phyloP scores from a whole-genome alignment of 2,888 invertebrate species.

The Cheilosia urbana region DNA sequence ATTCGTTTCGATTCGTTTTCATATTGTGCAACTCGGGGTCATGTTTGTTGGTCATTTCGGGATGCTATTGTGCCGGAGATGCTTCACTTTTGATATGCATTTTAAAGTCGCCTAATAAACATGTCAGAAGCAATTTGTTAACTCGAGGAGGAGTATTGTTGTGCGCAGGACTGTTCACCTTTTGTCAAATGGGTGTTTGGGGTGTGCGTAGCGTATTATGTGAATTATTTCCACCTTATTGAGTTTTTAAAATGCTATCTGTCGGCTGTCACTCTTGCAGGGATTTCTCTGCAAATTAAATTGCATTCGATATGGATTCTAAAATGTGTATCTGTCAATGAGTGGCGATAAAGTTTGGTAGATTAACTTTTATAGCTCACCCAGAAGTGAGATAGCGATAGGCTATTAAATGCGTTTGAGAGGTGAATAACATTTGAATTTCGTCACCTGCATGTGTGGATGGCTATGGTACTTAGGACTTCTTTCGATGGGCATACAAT shows the following conservation, averaged over 20 bases:
- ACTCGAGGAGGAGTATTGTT: conserved; percentile 39
- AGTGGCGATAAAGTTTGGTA: conserved; percentile 58
- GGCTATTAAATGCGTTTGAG: too few species aligned
- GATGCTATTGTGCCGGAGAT: conserved; percentile 17
- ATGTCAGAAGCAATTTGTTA: conserved; percentile 69
- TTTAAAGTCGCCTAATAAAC: conserved; percentile 72
- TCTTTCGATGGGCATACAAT: too few species aligned
- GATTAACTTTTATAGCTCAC: conserved; percentile 41
- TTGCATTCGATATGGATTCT: conserved; percentile 52
- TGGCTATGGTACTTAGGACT: too few species aligned
- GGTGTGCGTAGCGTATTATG: conserved; percentile 56
- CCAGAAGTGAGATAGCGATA: not conserved
- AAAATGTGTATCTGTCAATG: conserved; percentile 25
- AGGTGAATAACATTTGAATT: too few species aligned
- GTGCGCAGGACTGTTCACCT: conserved; percentile 36
- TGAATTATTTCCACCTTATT: conserved; percentile 71
- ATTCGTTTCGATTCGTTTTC: conserved; percentile 59
- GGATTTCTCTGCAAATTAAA: conserved; percentile 7
- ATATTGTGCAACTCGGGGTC: conserved; percentile 49
- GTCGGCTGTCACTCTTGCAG: conserved; percentile 32
- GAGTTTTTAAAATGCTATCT: conserved; percentile 61
- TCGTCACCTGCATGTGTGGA: too few species aligned
- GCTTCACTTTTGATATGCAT: conserved; percentile 20
- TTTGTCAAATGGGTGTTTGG: conserved; percentile 41
- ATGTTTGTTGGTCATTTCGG: conserved; percentile 68